Base-by-base conservation (phyloP, 2,888 invertebrate genomes). In the Chorisops tibialis region DNA sequence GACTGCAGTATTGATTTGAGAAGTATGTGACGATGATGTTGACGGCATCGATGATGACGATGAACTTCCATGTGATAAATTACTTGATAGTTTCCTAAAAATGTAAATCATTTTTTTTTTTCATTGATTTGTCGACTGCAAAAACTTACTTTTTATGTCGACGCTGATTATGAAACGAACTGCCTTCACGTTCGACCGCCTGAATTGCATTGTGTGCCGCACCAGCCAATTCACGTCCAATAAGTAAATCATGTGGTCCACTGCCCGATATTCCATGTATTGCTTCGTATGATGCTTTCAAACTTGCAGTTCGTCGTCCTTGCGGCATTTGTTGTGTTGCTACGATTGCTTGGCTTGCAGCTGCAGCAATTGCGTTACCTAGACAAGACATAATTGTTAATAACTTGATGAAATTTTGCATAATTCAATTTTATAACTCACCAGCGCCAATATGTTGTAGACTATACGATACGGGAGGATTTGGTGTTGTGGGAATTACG, bases 261-360 rank as follows among this genome's bases (percentile, higher is more conserved):
- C 81, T 82, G 3, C 83, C 82, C 1, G 87, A 84, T 48, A 86
- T 85, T 0, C 82, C 82, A 65, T 87, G 85, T 61, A 90, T 88
- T 0, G 95, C 96, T 76, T 96, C 96, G 74, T 94, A 96, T 30
- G 95, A 95, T 12, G 96, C 96, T 78, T 96, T 96, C 68, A 96
- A 80, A 70, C 94, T 93, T 1, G 96, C 93, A 0, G 96, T 95
- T 59, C 96, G 84, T 48, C 97, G 83, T 0, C 96, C 96, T 70
- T 95, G 94, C 72, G 92, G 92, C 92, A 96, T 93, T 86, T 91
- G 91, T 72, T 96, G 96, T 2, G 97, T 96, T 1, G 95, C 95
- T 4, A 93, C 95, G 65, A 97, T 96, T 0, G 96, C 96, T 75
- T 96, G 95, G 19, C 94, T 94, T 0, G 96, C 96, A 1, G 96